phyloP scores from a whole-genome alignment of 1,140 invertebrate species.

The Neocloeon triangulifer region DNA sequence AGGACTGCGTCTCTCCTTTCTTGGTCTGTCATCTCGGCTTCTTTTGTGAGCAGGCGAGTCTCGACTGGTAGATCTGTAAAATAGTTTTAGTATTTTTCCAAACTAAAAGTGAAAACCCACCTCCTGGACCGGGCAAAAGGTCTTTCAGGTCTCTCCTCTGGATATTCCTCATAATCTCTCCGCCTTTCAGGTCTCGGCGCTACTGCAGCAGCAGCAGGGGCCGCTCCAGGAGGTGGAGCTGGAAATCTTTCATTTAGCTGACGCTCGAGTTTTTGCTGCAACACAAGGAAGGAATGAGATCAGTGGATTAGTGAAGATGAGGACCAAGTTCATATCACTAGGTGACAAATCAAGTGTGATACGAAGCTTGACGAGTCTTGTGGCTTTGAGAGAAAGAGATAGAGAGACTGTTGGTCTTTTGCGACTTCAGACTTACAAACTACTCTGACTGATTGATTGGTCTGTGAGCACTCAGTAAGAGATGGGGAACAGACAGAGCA shows the following conservation, averaged over 20 bases:
- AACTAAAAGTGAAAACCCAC: no score
- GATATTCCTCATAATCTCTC: slow-evolving; percentile 14
- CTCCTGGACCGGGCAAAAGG: no score
- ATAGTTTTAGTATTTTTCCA: slow-evolving; percentile 20
- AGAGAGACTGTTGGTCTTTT: neutral
- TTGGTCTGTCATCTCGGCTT: slow-evolving; percentile 1
- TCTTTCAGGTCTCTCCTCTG: slow-evolving; percentile 20
- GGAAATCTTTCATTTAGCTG: slow-evolving; percentile 34
- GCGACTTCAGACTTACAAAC: no score
- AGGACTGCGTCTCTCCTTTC: no score
- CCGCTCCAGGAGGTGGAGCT: slow-evolving; percentile 17
- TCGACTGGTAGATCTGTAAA: slow-evolving; percentile 4
- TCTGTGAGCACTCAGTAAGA: no score
- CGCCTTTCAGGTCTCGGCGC: slow-evolving; percentile 15
- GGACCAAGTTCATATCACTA: no score
- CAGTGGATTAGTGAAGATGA: no score
- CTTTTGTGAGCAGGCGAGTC: slow-evolving; percentile 1
- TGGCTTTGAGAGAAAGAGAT: neutral
- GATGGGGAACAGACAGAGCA: no score
- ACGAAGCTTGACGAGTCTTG: no score
- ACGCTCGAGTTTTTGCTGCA: slow-evolving; percentile 45
- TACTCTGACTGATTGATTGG: no score
- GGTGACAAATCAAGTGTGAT: no score
- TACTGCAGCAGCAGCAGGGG: slow-evolving; percentile 19
- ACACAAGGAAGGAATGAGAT: slow-evolving; percentile 4